phyloP scores from a whole-genome alignment of 2,113 vertebrate species.

The Caretta caretta region DNA sequence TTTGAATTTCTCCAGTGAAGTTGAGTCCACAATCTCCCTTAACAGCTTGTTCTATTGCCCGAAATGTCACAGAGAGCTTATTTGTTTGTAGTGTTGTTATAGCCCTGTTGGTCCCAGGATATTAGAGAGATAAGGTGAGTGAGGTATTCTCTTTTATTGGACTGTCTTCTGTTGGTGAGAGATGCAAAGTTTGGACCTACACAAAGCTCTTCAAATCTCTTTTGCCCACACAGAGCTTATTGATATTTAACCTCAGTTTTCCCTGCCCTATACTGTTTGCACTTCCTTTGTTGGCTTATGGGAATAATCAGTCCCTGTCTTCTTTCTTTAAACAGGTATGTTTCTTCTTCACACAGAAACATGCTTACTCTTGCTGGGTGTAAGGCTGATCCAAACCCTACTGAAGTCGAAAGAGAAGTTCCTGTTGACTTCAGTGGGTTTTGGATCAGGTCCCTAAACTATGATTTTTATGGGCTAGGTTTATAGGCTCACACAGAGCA shows the following conservation, averaged over 20 bases:
- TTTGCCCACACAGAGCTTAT: neutral
- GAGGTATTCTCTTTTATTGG: neutral
- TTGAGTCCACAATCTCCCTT: neutral
- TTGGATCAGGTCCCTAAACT: neutral
- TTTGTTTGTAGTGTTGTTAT: neutral
- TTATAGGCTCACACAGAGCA: neutral
- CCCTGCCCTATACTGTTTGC: neutral
- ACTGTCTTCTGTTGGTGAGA: neutral
- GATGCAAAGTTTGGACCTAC: neutral
- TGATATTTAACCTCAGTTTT: constrained; percentile 1
- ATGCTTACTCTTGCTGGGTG: neutral
- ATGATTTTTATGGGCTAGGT: neutral
- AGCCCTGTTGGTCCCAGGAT: neutral
- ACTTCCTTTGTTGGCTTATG: neutral
- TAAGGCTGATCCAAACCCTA: neutral
- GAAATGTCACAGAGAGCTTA: neutral
- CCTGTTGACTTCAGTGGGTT: neutral
- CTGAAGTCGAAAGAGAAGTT: neutral
- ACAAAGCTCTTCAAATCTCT: neutral
- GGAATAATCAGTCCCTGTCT: neutral
- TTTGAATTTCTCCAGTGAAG: neutral
- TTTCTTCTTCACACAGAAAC: neutral
- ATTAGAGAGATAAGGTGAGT: neutral
- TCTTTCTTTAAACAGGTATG: neutral
- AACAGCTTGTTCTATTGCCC: neutral